These are phyloP conservation scores for Tridacna gigas DNA, from an alignment of 2,888 invertebrate species.

Conservation along the genomic window DNA sequence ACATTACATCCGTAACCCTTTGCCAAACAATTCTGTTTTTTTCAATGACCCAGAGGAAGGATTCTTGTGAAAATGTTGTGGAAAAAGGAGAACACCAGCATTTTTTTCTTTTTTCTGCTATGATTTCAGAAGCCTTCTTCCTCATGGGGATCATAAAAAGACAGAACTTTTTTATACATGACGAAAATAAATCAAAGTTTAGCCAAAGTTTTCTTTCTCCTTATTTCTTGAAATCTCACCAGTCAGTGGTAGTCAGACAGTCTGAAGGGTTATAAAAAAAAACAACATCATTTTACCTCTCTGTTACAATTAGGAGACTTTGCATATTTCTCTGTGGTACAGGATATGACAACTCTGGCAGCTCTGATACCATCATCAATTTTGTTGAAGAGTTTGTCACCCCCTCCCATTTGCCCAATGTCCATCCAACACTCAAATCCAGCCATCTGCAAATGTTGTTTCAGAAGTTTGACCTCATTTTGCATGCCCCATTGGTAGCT, in stretches of 20 bases:
- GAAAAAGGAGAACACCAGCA: too few relatives aligned
- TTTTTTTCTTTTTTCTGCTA: too few relatives aligned
- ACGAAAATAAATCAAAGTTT: too few relatives aligned
- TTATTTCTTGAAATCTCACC: not conserved
- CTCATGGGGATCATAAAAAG: too few relatives aligned
- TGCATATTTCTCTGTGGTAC: slow-evolving; percentile 79
- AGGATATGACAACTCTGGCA: slow-evolving; percentile 75
- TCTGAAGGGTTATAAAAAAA: not conserved
- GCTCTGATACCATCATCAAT: slow-evolving; percentile 80
- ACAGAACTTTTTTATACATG: too few relatives aligned
- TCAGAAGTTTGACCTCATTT: slow-evolving; percentile 80
- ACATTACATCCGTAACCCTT: too few relatives aligned
- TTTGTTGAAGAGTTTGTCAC: slow-evolving; percentile 83
- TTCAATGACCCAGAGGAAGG: too few relatives aligned
- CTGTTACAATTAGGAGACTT: slow-evolving; percentile 83
- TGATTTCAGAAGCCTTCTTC: too few relatives aligned
- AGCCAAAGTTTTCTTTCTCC: not conserved
- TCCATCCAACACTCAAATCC: slow-evolving; percentile 84
- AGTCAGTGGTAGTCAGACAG: not conserved
- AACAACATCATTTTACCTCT: slow-evolving; percentile 77
- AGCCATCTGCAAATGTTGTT: slow-evolving; percentile 81
- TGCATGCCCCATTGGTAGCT: slow-evolving; percentile 83
- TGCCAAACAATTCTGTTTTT: too few relatives aligned
- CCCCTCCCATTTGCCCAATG: slow-evolving; percentile 84
- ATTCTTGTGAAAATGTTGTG: too few relatives aligned